Conservation (phyloP, 2,113 vertebrate genomes). For the Balaeniceps rex region DNA sequence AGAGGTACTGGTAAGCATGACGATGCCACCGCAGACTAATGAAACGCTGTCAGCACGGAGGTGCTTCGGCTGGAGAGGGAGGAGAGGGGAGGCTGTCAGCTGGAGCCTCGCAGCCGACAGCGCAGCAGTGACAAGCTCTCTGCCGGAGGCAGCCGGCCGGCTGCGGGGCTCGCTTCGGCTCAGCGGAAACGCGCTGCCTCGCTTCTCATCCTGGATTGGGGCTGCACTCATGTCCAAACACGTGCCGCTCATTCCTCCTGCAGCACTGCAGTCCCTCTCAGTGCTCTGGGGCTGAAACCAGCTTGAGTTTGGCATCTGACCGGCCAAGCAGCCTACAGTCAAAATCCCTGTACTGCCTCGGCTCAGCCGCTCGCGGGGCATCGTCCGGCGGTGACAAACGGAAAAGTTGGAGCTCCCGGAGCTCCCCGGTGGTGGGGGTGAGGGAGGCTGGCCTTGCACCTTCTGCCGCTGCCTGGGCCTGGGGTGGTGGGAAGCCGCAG, state of each 20-base stretch:
- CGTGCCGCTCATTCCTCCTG: background rate
- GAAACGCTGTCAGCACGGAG: rapidly evolving
- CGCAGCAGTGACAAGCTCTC: rapidly evolving
- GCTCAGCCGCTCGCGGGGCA: background rate
- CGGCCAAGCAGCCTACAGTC: background rate
- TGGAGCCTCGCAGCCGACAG: background rate
- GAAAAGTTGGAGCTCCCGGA: background rate
- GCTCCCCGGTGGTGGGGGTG: background rate
- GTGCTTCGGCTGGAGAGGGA: background rate
- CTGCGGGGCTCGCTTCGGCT: background rate
- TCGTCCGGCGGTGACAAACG: rapidly evolving
- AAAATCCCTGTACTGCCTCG: background rate
- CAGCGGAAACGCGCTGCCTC: background rate
- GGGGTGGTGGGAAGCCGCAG: background rate
- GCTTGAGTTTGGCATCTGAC: background rate
- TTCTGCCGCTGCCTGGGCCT: rapidly evolving
- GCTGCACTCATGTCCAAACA: background rate
- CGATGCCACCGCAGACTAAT: background rate
- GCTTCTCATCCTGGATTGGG: background rate
- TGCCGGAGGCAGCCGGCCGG: background rate
- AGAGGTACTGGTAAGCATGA: background rate
- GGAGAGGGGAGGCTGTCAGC: background rate
- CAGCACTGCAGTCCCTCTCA: background rate
- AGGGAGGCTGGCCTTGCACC: background rate
- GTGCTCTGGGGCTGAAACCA: background rate